Percentiles rank a stretch among this genome's conserved stretches.
Evolutionary conservation across 2,113 vertebrate species (phyloP).

Genomic region (Pseudolaguvia tuberculata): DNA sequence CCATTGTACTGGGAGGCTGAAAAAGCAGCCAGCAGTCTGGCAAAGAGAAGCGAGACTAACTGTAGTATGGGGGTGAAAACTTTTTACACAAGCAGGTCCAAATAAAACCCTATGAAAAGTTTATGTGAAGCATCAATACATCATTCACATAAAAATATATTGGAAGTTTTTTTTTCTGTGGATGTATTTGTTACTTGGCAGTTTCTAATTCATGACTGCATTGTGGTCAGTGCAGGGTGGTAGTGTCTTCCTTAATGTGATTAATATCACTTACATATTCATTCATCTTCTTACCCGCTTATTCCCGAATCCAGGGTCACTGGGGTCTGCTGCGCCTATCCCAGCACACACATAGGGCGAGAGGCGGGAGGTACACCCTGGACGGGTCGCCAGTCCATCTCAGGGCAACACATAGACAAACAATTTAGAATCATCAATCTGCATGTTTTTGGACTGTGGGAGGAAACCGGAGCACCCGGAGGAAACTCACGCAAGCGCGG

Average conservation of each 20-base stretch:
- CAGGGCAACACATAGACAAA: no score
- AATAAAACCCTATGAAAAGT: background rate
- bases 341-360: no score
- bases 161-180: background rate
- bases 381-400: no score
- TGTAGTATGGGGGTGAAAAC: background rate
- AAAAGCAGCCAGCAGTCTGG: conserved; percentile 52
- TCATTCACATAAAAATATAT: background rate
- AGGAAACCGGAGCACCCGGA: no score
- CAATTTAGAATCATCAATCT: no score
- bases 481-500: no score
- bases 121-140: background rate
- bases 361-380: no score
- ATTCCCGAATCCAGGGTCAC: no score
- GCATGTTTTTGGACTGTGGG: no score
- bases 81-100: background rate
- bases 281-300: no score
- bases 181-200: background rate
- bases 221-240: background rate
- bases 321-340: no score
- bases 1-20: conserved; percentile 48
- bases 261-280: background rate
- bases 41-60: conserved; percentile 12
- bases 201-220: background rate
- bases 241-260: background rate